phyloP scores from a whole-genome alignment of 2,888 invertebrate species.

The Parasteatoda lunata region DNA sequence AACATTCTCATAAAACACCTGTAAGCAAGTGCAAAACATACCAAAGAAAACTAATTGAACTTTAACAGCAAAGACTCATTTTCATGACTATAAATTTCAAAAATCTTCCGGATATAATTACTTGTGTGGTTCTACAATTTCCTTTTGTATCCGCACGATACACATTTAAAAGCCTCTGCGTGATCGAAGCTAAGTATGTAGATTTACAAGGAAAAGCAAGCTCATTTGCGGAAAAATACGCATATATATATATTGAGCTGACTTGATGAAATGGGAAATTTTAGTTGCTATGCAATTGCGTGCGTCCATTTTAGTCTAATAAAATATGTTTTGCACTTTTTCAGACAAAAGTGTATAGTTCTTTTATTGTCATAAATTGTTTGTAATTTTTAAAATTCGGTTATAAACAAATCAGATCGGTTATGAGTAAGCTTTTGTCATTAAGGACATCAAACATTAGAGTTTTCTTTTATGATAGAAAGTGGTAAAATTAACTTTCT shows the following conservation, averaged over 20 bases:
- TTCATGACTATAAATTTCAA: background rate
- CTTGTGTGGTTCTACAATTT: constrained; percentile 1
- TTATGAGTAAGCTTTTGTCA: no score
- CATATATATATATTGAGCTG: background rate
- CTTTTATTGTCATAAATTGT: no score
- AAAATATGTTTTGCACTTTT: background rate
- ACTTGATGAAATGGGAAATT: background rate
- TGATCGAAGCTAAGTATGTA: background rate
- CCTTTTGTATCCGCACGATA: background rate
- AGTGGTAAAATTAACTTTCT: no score
- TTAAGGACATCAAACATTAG: no score
- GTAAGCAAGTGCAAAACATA: background rate
- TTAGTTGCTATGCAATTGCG: background rate
- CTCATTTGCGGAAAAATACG: background rate
- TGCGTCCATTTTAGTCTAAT: background rate
- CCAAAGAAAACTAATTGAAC: background rate
- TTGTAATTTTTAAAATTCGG: no score
- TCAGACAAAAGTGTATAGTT: no score
- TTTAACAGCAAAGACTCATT: background rate
- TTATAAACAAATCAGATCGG: no score
- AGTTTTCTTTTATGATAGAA: no score
- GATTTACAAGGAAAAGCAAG: background rate
- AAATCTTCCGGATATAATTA: constrained; percentile 1
- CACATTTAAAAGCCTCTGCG: background rate
- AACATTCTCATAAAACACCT: background rate